Evolutionary conservation across 2,888 invertebrate species (phyloP).

Genomic region (Nemurella pictetii): DNA sequence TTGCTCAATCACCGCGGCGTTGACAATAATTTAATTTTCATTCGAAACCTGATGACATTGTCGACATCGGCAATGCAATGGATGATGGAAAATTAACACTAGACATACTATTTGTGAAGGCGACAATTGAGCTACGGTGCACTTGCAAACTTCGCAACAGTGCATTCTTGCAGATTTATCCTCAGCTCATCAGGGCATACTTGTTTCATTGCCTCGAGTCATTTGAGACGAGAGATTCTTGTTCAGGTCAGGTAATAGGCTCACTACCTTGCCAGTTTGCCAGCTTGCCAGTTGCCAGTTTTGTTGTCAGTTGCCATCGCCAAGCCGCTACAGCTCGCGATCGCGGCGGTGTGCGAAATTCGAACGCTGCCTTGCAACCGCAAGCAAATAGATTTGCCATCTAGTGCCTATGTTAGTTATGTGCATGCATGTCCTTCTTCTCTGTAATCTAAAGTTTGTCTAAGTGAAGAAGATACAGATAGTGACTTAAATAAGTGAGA

Average conservation of each 20-base stretch:
- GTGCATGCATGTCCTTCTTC: background rate
- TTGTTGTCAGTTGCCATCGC: too few relatives aligned
- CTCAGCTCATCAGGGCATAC: background rate
- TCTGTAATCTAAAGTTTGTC: background rate
- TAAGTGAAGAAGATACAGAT: background rate
- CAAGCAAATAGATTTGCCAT: background rate
- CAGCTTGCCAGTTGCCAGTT: too few relatives aligned
- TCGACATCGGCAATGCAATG: background rate
- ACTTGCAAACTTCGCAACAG: background rate
- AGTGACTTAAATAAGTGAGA: background rate
- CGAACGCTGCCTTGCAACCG: background rate
- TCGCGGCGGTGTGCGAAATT: background rate
- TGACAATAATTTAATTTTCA: background rate
- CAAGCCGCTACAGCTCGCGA: too few relatives aligned
- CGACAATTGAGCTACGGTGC: background rate
- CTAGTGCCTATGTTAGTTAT: background rate
- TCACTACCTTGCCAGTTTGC: background rate
- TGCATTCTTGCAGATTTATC: background rate
- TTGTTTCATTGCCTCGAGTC: background rate
- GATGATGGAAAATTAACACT: background rate
- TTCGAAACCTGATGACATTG: background rate
- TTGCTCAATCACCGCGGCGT: background rate
- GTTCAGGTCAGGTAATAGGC: background rate
- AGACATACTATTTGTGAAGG: background rate
- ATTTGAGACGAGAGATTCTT: background rate